phyloP scores from a whole-genome alignment of 2,797 vertebrate species.

The Anas georgica region DNA sequence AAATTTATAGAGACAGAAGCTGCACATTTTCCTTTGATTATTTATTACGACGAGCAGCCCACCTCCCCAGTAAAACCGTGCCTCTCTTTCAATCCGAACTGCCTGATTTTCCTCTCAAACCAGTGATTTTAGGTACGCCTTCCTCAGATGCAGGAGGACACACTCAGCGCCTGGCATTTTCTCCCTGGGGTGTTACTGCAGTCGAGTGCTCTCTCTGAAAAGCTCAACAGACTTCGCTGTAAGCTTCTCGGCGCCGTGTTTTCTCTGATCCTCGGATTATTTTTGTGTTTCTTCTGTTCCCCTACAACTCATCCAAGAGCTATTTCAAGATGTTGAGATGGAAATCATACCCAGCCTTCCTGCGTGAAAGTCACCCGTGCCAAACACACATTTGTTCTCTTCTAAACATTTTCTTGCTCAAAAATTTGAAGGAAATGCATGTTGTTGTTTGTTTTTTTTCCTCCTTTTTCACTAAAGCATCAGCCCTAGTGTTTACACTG shows the following conservation, averaged over 20 bases:
- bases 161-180: background rate
- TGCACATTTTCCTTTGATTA: background rate
- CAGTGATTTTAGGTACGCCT: background rate
- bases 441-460: background rate
- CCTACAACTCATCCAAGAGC: background rate
- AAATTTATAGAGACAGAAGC: background rate
- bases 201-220: background rate
- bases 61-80: background rate
- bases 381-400: background rate
- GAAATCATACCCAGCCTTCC: background rate
- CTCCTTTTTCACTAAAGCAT: background rate
- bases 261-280: conserved; percentile 5
- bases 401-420: background rate
- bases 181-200: background rate
- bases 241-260: background rate
- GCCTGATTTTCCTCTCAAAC: background rate
- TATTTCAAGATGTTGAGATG: conserved; percentile 15
- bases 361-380: background rate
- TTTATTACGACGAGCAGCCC: fast-evolving
- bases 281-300: background rate
- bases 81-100: background rate
- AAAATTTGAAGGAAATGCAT: background rate
- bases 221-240: background rate
- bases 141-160: background rate
- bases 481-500: background rate